Evolutionary conservation across 2,113 vertebrate genomes (phyloP), one percentile per base, ranked within the genome.

Genomic region (Glaucidium brasilianum): DNA sequence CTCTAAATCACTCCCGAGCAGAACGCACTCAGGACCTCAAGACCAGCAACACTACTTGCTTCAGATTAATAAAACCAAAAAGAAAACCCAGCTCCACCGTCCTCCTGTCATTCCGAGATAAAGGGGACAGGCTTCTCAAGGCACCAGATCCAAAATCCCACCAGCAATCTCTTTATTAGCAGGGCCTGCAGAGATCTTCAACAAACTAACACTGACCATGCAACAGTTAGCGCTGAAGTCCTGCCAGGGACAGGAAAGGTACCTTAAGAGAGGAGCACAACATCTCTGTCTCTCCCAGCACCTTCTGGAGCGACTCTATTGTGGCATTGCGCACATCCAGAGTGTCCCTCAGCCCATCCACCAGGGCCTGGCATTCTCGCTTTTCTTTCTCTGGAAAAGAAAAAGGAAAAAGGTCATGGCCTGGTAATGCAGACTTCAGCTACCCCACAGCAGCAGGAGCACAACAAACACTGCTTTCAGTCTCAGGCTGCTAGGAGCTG

Each of bases 241-340:
- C 53, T 85, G 76, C 37, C 11, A 0, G 30, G 29, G 34, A 50
- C 15, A 11, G 55, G 37, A 67, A 91, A 60, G 25, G 73, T 98
- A 99, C 99, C 98, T 98, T 98, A 43, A 99, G 98, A 56, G 99
- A 98, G 56, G 98, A 98, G 85, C 99, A 99, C 59, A 99, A 94
- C 98, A 98, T 99, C 60, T 99, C 99, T 37, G 98, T 98, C 75
- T 99, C 99, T 74, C 92, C 97, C 29, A 98, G 88, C 59, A 98
- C 97, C 87, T 98, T 99, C 94, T 97, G 98, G 39, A 99, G 95
- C 2, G 97, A 96, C 45, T 99, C 98, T 97, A 99, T 97, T 2
- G 98, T 99, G 91, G 97, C 98, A 41, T 97, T 99, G 95, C 99
- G 99, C 78, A 97, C 98, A 92, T 99, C 98, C 95, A 99, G 97